Base-by-base conservation (phyloP, 2,797 vertebrate species). In the Iguana delicatissima region DNA sequence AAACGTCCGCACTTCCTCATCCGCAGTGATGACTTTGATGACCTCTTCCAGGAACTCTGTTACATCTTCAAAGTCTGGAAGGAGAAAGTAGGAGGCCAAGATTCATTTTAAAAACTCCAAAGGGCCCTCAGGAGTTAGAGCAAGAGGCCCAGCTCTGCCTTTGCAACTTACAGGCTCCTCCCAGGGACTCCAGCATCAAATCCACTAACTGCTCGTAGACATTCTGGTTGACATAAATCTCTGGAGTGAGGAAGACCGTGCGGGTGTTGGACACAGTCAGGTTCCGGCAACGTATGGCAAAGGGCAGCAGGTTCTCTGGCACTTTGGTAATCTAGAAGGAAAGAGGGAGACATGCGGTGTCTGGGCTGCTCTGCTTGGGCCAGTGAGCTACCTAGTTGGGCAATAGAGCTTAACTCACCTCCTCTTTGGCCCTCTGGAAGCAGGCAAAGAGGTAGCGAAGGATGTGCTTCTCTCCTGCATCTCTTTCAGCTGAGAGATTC, bases 1-100 rank as follows among this genome's bases (percentile, higher is more conserved):
- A 3, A 99, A 99, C 0, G 98, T 98, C 83, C 98, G 98, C 92
- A 99, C 99, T 94, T 99, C 99, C 96, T 99, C 99, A 14, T 99
- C 98, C 69, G 97, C 92, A 0, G 98, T 96, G 90, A 99, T 95
- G 84, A 98, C 98, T 87, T 97, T 94, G 86, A 99, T 98, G 67
- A 99, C 98, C 93, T 99, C 99, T 94, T 99, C 99, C 1, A 99
- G 96, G 94, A 99, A 99, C 94, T 99, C 98, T 0, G 98, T 95
- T 92, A 99, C 97, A 82, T 99, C 98, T 89, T 99, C 98, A 77
- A 98, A 98, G 94, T 98, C 99, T 99, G 94, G 8, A 72, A 55
- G 52, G 46, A 35, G 76, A 81, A 85, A 88, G 0, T 42, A 84
- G 26, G 2, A 77, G 64, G 35, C 85, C 64, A 80, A 81, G 87